Percentiles rank a stretch among this genome's conserved stretches.
phyloP scores from a whole-genome alignment of 1,140 invertebrate genomes.

The Copidosoma floridanum region DNA sequence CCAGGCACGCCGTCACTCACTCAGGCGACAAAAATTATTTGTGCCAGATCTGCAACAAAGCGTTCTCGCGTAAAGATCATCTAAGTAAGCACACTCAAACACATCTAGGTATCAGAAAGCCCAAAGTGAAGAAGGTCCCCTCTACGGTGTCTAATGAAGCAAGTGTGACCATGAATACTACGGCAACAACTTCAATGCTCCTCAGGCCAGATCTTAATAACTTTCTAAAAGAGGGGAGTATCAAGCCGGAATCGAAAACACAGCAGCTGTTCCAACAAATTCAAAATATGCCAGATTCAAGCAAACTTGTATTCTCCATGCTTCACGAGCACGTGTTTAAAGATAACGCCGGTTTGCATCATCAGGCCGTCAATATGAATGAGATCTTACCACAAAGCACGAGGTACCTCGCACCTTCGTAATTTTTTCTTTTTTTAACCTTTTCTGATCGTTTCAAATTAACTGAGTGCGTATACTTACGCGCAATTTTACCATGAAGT shows the following conservation, averaged over 20 bases:
- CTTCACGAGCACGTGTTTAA: conserved; percentile 50
- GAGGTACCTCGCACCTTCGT: conserved; percentile 54
- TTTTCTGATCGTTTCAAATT: too few relatives aligned
- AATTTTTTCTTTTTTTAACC: too few relatives aligned
- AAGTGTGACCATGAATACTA: not conserved
- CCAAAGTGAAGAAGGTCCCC: conserved; percentile 41
- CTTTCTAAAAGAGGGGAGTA: conserved; percentile 43
- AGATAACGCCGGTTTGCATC: conserved; percentile 45
- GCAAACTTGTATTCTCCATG: conserved; percentile 45
- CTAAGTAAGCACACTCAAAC: conserved; percentile 68
- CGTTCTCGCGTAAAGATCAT: conserved; percentile 76
- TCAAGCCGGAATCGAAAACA: conserved; percentile 50
- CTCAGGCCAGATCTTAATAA: conserved; percentile 47
- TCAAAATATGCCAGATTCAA: conserved; percentile 51
- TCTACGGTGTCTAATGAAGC: not conserved
- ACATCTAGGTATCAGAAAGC: conserved; percentile 47
- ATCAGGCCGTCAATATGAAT: conserved; percentile 52
- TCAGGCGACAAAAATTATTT: conserved; percentile 65
- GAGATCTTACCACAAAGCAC: conserved; percentile 54
- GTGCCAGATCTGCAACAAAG: conserved; percentile 73
- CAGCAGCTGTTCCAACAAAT: conserved; percentile 47
- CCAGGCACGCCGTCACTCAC: conserved; percentile 57
- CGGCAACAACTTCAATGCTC: not conserved
- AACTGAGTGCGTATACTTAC: not conserved
- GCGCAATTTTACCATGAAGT: not conserved